These are phyloP conservation scores for Koerneria pararmatus DNA, from an alignment of 2,888 invertebrate genomes.

Conservation along the genomic window DNA sequence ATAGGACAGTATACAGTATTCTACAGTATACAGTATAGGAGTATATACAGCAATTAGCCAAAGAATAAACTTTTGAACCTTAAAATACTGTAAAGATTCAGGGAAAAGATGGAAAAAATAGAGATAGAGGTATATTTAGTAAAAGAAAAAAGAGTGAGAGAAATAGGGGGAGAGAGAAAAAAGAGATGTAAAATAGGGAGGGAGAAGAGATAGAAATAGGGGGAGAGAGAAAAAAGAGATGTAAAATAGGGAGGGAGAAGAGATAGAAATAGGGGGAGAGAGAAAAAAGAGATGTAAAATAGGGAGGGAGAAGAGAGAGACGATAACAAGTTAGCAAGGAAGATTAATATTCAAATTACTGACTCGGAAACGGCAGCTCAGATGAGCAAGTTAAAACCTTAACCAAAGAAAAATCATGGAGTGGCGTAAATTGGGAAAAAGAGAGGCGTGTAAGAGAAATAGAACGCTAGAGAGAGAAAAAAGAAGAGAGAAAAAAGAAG, in stretches of 20 bases:
- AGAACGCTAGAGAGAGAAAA: neutral
- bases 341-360: neutral
- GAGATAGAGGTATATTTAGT: neutral
- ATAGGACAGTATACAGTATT: too few species aligned
- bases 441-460: neutral
- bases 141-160: neutral
- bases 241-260: slow-evolving; percentile 15
- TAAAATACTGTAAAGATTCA: neutral
- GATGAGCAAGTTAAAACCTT: neutral
- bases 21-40: too few species aligned
- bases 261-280: slow-evolving; percentile 14
- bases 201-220: neutral
- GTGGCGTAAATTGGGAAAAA: neutral
- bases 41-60: too few species aligned
- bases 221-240: slow-evolving; percentile 18
- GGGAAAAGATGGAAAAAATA: neutral
- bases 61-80: too few species aligned
- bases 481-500: slow-evolving; percentile 9
- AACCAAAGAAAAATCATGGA: neutral
- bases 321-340: neutral
- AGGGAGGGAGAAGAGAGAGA: neutral
- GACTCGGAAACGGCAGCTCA: neutral
- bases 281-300: neutral
- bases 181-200: slow-evolving; percentile 4
- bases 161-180: slow-evolving; percentile 9